Evolutionary conservation across 1,140 invertebrate genomes (phyloP), one percentile per base, ranked within the genome.

Genomic region (Teleopsis dalmanni): DNA sequence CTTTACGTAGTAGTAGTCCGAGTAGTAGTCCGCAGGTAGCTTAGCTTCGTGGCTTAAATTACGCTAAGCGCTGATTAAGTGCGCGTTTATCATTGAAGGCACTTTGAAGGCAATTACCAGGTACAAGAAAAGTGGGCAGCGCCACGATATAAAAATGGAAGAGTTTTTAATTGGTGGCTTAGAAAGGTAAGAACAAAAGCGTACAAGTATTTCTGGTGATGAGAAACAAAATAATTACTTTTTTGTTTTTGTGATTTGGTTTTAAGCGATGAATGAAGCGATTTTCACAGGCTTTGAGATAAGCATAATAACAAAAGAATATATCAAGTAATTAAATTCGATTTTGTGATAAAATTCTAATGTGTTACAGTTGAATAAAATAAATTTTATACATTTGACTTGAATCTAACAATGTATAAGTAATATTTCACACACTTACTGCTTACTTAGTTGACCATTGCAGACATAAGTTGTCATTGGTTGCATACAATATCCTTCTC

Each of bases 41-140:
- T 8, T 29, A 44, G 37, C 23, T 16, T 2, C 14, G 42, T 19
- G 60, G 60, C 63, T 65, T 54, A 66, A 66, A 66, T 66, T 66
- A 66, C 60, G 61, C 63, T 66, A 66, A 66, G 65, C 63, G 63
- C 63, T 66, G 63, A 65, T 66, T 66, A 66, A 65, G 63, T 65
- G 63, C 57, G 65, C 63, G 65, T 66, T 66, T 66, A 66, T 66
- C 63, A 66, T 25, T 50, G 48, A 33, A 42, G 23, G 11, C 23
- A 26, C 25, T 26, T 16, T 25, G 41, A 31, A 29, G 27, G 26
- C 41, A 43, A 25, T 43, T 31, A 27, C 26, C 41, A 31, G 26
- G 27, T 22, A 23, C 16, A 29, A 27, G 21, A 31, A 43, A 23
- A n/a, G n/a, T n/a, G n/a, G 25, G 10, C 19, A 22, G 3, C 16